A percentile compares a stretch with the other conserved stretches of the same genome.
phyloP scores from a whole-genome alignment of 2,797 vertebrate species.

The Cottoperca gobio region DNA sequence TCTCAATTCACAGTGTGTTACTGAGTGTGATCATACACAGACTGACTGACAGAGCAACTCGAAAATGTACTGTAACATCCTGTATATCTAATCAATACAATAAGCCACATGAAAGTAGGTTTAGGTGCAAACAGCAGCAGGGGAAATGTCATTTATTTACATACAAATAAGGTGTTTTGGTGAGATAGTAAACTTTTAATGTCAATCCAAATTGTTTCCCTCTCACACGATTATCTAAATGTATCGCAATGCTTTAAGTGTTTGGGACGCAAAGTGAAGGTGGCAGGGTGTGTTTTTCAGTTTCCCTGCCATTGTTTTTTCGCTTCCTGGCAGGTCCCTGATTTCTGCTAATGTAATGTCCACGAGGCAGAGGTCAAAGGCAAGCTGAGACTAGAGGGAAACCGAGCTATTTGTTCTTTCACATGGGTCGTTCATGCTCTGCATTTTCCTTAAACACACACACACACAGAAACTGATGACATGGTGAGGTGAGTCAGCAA shows the following conservation, averaged over 20 bases:
- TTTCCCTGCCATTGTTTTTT: slow-evolving; percentile 85
- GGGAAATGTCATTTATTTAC: background rate
- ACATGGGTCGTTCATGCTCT: slow-evolving; percentile 19
- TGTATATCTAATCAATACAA: background rate
- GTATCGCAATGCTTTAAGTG: background rate
- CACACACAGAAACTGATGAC: slow-evolving; percentile 56
- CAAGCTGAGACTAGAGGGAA: slow-evolving; percentile 68
- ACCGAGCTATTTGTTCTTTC: slow-evolving; percentile 52
- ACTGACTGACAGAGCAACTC: background rate
- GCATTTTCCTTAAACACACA: slow-evolving; percentile 57
- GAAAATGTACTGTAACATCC: background rate
- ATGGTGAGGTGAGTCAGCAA: slow-evolving; percentile 80
- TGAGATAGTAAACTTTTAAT: background rate
- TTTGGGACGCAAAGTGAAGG: slow-evolving; percentile 21
- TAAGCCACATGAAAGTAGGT: background rate
- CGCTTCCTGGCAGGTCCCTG: slow-evolving; percentile 73
- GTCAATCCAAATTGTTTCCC: background rate
- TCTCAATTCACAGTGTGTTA: slow-evolving; percentile 6
- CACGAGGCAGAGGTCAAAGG: slow-evolving; percentile 71
- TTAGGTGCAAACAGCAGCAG: background rate
- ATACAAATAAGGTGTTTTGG: background rate
- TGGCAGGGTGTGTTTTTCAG: slow-evolving; percentile 48
- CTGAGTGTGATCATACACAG: background rate
- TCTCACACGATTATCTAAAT: background rate
- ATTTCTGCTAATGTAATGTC: slow-evolving; percentile 75